Conservation (phyloP, 2,888 invertebrate genomes). For the Habrosyne pyritoides region DNA sequence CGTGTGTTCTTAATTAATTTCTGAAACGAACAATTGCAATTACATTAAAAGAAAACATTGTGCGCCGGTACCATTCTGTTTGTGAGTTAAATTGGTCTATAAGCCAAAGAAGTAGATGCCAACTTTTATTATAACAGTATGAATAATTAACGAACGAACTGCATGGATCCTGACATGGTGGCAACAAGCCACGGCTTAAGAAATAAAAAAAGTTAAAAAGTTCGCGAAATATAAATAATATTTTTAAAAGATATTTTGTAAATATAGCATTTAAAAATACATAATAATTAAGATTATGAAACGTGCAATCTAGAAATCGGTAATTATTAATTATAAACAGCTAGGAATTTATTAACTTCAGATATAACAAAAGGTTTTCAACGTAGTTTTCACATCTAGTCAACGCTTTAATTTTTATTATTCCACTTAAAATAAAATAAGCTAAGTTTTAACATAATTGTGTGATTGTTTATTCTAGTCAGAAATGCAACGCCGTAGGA, state of each 20-base stretch:
- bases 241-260: constrained; percentile 80
- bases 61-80: too few relatives aligned
- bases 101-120: neutral
- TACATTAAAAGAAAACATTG: neutral
- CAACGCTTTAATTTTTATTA: constrained; percentile 48
- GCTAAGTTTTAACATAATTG: constrained; percentile 25
- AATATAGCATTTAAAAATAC: constrained; percentile 65
- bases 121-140: neutral
- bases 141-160: constrained; percentile 13
- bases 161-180: constrained; percentile 57
- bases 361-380: constrained; percentile 35
- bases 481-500: neutral
- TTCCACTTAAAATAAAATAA: constrained; percentile 13
- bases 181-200: constrained; percentile 49
- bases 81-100: neutral
- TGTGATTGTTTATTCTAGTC: constrained; percentile 18
- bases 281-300: constrained; percentile 51
- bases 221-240: constrained; percentile 74
- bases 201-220: constrained; percentile 49
- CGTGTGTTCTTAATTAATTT: constrained; percentile 21
- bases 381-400: constrained; percentile 58
- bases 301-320: constrained; percentile 78
- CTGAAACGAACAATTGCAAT: neutral
- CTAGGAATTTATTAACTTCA: constrained; percentile 64
- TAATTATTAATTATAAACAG: constrained; percentile 59